Conservation (phyloP, 92 coral and sea anemone genomes). For the Umimayanthus kanabou region DNA sequence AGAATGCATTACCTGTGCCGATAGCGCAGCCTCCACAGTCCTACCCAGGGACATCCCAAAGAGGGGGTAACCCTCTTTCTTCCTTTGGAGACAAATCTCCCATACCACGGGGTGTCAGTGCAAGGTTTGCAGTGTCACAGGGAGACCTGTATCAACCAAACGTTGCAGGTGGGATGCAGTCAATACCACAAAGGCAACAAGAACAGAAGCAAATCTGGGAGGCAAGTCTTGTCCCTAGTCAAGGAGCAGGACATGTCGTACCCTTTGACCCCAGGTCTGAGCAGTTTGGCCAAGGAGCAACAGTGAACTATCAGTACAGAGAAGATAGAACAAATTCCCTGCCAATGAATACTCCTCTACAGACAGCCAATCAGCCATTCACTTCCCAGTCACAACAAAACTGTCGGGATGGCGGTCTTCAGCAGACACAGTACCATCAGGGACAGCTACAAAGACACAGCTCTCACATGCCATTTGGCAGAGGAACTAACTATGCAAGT, state of each 20-base stretch:
- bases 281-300: not conserved
- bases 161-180: not conserved
- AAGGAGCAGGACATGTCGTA: not conserved
- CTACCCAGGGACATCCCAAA: constrained; percentile 1
- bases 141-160: not conserved
- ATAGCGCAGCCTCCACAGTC: not conserved
- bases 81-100: not conserved
- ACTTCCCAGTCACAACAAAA: not conserved
- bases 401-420: not conserved
- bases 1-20: constrained; percentile 32
- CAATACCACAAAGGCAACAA: not conserved
- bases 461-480: not conserved
- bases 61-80: not conserved
- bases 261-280: not conserved
- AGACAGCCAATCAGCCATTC: not conserved
- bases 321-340: not conserved
- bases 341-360: not conserved
- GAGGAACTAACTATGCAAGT: not conserved
- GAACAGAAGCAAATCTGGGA: not conserved
- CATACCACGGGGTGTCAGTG: not conserved
- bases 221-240: not conserved
- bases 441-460: not conserved
- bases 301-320: not conserved
- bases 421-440: not conserved
- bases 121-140: not conserved